Evolutionary conservation across 2,113 vertebrate species (phyloP), one percentile per base, ranked within the genome.

Genomic region (Oxygymnocypris stewartii): DNA sequence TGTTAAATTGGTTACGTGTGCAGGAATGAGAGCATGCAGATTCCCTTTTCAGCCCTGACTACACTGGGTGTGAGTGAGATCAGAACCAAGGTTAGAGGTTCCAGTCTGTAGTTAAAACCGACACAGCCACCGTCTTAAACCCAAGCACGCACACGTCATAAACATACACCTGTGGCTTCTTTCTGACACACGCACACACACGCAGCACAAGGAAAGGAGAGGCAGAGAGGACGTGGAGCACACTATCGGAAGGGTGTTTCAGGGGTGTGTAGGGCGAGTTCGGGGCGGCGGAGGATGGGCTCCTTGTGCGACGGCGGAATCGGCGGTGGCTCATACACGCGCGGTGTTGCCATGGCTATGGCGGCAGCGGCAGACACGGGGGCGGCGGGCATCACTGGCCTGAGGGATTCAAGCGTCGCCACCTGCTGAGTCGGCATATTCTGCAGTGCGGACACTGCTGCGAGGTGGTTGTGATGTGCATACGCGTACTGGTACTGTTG

Each of bases 171-270:
- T 69, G 61, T 77, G 23, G 37, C 14, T 84, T 85, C 79, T 74
- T 54, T n/a, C 85, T 86, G 85, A 61, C 81, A 75, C 81, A 75
- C 81, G 49, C 76, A 82, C 61, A 74, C 80, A 85, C 87, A 65
- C 87, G 77, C 87, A 87, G 77, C 90, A 89, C 84, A 84, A 83
- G 90, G 89, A 85, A 88, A 91, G 86, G 86, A 82, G 89, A 77
- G 88, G 90, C 59, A 59, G 88, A 89, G 86, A 78, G 82, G 79
- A 82, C 82, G 61, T 84, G 84, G 89, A 84, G 89, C 92, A 86
- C 91, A 93, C 93, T 96, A 96, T 95, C 95, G 95, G 92, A 95
- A 95, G 91, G 95, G 95, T 91, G 94, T 93, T 93, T 96, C 95
- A 93, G 95, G 93, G 90, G 95, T 94, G 94, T 95, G 95, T 92